Conservation (phyloP, 2,113 vertebrate species). For the Mirza zaza region DNA sequence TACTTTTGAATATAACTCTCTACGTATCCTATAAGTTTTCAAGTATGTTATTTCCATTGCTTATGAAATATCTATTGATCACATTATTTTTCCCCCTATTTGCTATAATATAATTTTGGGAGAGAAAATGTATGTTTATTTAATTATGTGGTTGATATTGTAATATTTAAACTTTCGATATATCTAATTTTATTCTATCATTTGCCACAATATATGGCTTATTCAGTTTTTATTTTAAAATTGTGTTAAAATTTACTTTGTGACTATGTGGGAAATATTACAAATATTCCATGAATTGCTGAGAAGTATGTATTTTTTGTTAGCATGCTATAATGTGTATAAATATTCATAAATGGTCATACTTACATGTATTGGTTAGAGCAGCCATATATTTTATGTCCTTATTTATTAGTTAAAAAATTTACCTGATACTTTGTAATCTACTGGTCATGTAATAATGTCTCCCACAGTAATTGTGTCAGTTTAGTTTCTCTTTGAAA, state of each 20-base stretch:
- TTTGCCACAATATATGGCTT: not conserved
- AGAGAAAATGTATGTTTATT: not conserved
- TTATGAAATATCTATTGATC: not conserved
- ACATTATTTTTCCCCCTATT: not conserved
- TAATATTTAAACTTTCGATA: not conserved
- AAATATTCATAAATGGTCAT: not conserved
- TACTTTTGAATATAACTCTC: constrained; percentile 20
- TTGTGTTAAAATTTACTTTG: not conserved
- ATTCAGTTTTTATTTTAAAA: not conserved
- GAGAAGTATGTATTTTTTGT: not conserved
- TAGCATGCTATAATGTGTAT: not conserved
- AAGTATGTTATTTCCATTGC: not conserved
- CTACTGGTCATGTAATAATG: not conserved
- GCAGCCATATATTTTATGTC: not conserved
- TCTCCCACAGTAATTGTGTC: not conserved
- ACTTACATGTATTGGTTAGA: not conserved
- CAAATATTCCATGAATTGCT: not conserved
- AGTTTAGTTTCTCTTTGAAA: not conserved
- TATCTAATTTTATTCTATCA: not conserved
- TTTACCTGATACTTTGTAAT: not conserved
- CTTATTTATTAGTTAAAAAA: not conserved
- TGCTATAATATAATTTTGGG: not conserved
- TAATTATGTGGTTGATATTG: not conserved
- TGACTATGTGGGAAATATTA: not conserved
- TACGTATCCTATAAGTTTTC: not conserved